Base-by-base conservation (phyloP, 2,113 vertebrate genomes). In the Spea bombifrons region DNA sequence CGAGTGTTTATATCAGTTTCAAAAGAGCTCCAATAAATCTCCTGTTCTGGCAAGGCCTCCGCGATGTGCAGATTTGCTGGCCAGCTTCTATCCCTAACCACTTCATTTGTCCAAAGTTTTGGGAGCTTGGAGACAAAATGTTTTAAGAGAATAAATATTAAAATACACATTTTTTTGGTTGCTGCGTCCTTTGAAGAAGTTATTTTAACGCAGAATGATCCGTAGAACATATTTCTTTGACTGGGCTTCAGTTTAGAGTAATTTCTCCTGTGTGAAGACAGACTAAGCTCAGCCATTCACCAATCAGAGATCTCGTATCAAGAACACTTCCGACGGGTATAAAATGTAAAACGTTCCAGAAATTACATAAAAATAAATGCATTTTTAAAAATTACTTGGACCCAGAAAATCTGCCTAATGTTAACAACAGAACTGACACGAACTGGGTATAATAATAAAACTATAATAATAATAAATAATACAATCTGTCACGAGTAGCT, bases 11-110 rank as follows among this genome's bases (percentile, higher is more conserved):
- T 15, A 2, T 8, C 0, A 3, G 9, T 4, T 0, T 13, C 45
- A 17, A 8, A 4, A 3, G 4, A 68, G 73, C 3, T 53, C 15
- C 43, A 55, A 59, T 55, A 61, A 57, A 46, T 71, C 75, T 10
- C 12, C 0, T 0, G 8, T 50, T 17, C 66, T 77, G 81, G 15
- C 67, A 70, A 7, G 0, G 0, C 30, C 0, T 0, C 48, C 1
- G 55, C 17, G 16, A 49, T 44, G 17, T 61, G 65, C 4, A 5
- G 0, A 4, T 47, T 16, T 55, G 52, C 13, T 1, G 17, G 15
- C 0, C 0, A 57, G 9, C 2, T 44, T 50, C 0, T 0, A 15
- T 80, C 69, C 57, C 17, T 16, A 67, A 16, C 10, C 15, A 73
- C 45, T 43, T 81, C 46, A 3, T 81, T 76, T 75, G 15, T 47